Conservation (phyloP, 2,888 invertebrate species). For the Leptinotarsa peninsularis region DNA sequence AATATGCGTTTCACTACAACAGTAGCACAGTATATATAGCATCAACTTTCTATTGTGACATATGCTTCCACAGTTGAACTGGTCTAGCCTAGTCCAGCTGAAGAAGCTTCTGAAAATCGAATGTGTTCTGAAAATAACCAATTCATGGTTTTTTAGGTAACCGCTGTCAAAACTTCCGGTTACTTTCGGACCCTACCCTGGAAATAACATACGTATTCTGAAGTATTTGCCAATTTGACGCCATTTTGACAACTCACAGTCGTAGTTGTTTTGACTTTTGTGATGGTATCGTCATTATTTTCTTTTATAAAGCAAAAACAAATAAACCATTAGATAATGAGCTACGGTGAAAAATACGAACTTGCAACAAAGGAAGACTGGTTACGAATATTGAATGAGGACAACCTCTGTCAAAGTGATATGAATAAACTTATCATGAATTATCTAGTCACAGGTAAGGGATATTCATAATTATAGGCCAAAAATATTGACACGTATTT, state of each 20-base stretch:
- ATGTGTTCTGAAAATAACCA: too few species aligned
- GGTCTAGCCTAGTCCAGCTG: too few species aligned
- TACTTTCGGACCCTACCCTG: too few species aligned
- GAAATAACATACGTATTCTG: too few species aligned
- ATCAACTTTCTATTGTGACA: too few species aligned
- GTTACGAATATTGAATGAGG: constrained; percentile 79
- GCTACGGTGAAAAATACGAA: constrained; percentile 69
- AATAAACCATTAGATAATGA: constrained; percentile 62
- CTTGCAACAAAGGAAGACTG: constrained; percentile 76
- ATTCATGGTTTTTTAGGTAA: too few species aligned
- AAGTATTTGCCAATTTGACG: not conserved
- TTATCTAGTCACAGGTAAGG: constrained; percentile 93
- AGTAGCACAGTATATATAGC: too few species aligned
- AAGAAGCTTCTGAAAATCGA: too few species aligned
- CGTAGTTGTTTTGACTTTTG: constrained; percentile 1
- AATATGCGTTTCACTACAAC: too few species aligned
- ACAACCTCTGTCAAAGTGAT: constrained; percentile 87
- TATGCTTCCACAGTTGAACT: too few species aligned
- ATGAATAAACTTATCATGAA: constrained; percentile 99
- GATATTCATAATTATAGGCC: not conserved
- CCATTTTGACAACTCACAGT: not conserved
- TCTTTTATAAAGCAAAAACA: constrained; percentile 33
- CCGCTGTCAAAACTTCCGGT: too few species aligned
- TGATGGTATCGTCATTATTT: constrained; percentile 23
- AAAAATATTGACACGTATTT: constrained; percentile 1